Evolutionary conservation across 53 echinoderm and acorn worm genomes (phyloP).

Genomic region (Luidia sarsii): DNA sequence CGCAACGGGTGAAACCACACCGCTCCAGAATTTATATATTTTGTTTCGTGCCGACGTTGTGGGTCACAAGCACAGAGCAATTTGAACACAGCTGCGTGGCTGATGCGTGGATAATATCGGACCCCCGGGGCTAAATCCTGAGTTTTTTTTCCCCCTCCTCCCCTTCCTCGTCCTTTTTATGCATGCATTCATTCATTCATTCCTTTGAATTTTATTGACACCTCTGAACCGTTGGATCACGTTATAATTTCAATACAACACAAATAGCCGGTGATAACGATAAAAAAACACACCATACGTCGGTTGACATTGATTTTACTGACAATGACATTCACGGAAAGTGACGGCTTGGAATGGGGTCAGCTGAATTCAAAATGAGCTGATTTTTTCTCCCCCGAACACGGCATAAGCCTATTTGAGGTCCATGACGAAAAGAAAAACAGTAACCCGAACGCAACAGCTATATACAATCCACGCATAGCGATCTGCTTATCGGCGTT

Average conservation of each 20-base stretch:
- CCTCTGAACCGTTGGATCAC: slow-evolving; percentile 24
- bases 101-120: background rate
- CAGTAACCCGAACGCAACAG: too few species aligned
- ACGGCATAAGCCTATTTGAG: too few species aligned
- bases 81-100: slow-evolving; percentile 15
- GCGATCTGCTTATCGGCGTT: too few species aligned
- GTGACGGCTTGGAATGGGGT: background rate
- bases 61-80: slow-evolving; percentile 8
- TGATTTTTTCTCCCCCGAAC: too few species aligned
- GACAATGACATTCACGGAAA: slow-evolving; percentile 13
- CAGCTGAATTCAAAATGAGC: slow-evolving; percentile 2
- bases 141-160: background rate
- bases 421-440: too few species aligned
- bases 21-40: too few species aligned
- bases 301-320: background rate
- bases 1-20: too few species aligned
- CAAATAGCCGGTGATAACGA: slow-evolving; percentile 26
- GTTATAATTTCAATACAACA: slow-evolving; percentile 6
- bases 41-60: too few species aligned
- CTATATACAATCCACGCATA: too few species aligned
- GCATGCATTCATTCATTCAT: background rate
- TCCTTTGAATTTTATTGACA: background rate
- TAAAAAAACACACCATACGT: background rate
- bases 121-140: slow-evolving; percentile 4
- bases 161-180: too few species aligned